phyloP scores from a whole-genome alignment of 1,140 invertebrate genomes.

The Coelopa frigida region DNA sequence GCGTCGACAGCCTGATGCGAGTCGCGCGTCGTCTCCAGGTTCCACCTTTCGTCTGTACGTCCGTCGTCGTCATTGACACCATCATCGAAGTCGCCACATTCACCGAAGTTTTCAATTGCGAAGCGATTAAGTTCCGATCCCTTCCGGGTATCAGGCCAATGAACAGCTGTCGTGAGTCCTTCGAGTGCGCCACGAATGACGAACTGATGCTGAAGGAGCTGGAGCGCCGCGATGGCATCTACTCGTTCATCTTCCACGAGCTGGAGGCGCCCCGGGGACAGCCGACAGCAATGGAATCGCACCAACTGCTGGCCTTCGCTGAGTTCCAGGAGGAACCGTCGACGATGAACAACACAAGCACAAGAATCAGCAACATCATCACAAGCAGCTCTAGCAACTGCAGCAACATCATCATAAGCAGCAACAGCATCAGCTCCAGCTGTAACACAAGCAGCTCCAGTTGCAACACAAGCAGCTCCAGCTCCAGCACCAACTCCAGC shows the following conservation, averaged over 20 bases:
- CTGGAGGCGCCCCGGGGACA: constrained; percentile 6
- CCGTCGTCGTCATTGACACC: too few relatives aligned
- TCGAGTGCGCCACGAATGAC: neutral
- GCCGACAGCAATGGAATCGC: neutral
- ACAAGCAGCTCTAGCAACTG: neutral
- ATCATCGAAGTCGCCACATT: too few relatives aligned
- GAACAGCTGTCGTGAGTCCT: too few relatives aligned
- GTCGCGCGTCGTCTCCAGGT: too few relatives aligned
- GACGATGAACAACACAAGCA: neutral
- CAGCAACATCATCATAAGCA: neutral
- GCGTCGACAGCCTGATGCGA: too few relatives aligned
- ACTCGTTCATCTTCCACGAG: constrained; percentile 15
- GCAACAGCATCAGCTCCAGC: neutral
- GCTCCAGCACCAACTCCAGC: neutral
- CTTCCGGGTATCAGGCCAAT: too few relatives aligned
- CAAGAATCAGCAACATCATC: neutral
- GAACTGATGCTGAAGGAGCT: constrained; percentile 12
- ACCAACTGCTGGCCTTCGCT: neutral
- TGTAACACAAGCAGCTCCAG: neutral
- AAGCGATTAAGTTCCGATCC: too few relatives aligned
- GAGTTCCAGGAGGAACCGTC: neutral
- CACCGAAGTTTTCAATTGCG: too few relatives aligned
- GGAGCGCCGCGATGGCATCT: constrained; percentile 14
- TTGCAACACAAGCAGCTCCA: constrained; percentile 4
- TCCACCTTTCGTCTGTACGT: too few relatives aligned